phyloP scores from a whole-genome alignment of 2,888 invertebrate genomes.

The Sminthurides aquaticus region DNA sequence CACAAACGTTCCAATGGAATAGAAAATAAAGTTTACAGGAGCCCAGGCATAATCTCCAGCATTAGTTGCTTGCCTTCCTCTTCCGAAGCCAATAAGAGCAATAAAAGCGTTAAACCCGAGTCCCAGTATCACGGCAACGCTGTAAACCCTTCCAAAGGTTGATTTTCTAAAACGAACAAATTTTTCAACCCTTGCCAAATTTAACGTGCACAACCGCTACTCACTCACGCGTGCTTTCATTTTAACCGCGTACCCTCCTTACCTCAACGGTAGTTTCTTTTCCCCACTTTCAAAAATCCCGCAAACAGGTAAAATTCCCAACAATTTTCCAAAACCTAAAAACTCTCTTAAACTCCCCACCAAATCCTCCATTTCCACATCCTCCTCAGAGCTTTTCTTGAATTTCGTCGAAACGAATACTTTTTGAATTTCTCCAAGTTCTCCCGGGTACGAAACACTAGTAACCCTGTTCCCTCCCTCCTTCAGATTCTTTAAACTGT shows the following conservation, averaged over 20 bases:
- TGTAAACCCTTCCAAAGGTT: background rate
- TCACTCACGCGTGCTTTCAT: slow-evolving; percentile 4
- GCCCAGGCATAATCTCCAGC: slow-evolving; percentile 16
- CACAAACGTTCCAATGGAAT: slow-evolving; percentile 4
- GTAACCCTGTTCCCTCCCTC: too few relatives aligned
- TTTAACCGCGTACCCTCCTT: background rate
- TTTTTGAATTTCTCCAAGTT: background rate
- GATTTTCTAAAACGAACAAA: slow-evolving; percentile 6
- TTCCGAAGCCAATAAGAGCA: background rate
- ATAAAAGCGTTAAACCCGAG: slow-evolving; percentile 5
- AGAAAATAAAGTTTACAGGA: slow-evolving; percentile 10
- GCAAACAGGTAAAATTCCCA: slow-evolving; percentile 15
- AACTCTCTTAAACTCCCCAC: slow-evolving; percentile 1
- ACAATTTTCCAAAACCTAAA: slow-evolving; percentile 14
- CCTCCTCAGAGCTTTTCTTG: background rate
- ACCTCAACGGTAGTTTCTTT: too few relatives aligned
- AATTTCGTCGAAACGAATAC: background rate
- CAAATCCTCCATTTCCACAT: background rate
- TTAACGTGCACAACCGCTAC: too few relatives aligned
- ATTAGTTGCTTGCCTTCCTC: background rate
- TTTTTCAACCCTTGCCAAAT: too few relatives aligned
- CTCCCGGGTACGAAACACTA: background rate
- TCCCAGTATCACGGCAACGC: background rate
- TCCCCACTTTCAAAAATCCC: too few relatives aligned
- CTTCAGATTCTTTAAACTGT: too few relatives aligned